Base-by-base conservation (phyloP, 2,797 vertebrate species). In the Sebastes trivittatus region DNA sequence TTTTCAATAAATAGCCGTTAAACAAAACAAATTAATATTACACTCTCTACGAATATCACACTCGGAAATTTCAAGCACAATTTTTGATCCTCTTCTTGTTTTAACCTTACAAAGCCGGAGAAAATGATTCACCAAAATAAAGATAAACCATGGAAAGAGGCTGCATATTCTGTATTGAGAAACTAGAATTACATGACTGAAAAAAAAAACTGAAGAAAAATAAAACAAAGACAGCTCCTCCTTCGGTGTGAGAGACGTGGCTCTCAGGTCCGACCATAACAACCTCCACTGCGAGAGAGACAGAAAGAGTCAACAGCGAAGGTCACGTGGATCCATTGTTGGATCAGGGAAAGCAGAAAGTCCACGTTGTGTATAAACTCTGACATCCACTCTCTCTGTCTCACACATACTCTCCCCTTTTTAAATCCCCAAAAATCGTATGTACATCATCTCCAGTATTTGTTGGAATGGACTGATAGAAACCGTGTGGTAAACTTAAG, bases 1-100 rank as follows among this genome's bases (percentile, higher is more conserved):
- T 91, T 78, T 90, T 91, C 91, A 96, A 96, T 96, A 96, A 96
- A 96, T 96, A 96, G 90, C 88, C 81, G 88, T 89, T 88, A 86
- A 90, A 93, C 87, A 87, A 89, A 94, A 93, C 83, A 92, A 95
- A 94, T 87, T 64, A 86, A 91, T 85, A 92, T 89, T 84, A 93
- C 90, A 94, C 89, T 90, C 82, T 90, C 89, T 91, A 92, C 91
- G 87, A 92, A 94, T 90, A 86, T 90, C 89, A 92, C 91, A 90
- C 89, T 91, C 82, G 75, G 77, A 88, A 49, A 78, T 86, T 90
- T 92, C 90, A 93, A 94, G 87, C 92, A 87, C 93, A 90, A 85
- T 88, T 91, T 49, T 85, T 91, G 79, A 87, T 86, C 81, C 76
- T 88, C 67, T 92, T 92, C 85, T 87, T 92, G 38, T 42, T 81